Conservation (phyloP, 2,888 invertebrate species). For the Amphipoea oculea region DNA sequence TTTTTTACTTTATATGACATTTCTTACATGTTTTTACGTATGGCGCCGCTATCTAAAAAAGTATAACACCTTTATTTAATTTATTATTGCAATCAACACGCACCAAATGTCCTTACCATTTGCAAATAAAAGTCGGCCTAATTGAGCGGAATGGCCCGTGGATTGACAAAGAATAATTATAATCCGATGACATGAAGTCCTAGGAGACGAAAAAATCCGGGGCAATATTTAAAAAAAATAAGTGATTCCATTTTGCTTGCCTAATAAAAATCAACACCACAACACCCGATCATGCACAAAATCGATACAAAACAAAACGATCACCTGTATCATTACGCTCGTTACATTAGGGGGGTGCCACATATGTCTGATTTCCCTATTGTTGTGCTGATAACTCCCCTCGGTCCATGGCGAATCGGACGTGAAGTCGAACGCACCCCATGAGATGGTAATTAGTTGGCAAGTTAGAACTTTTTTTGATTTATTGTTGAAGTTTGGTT, state of each 20-base stretch:
- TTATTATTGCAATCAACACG: too few species aligned
- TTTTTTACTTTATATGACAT: too few species aligned
- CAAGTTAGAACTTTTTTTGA: conserved; percentile 25
- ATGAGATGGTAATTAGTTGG: conserved; percentile 55
- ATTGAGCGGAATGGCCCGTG: too few species aligned
- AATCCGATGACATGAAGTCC: too few species aligned
- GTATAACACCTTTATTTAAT: too few species aligned
- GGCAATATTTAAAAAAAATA: neutral
- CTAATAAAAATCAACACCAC: conserved; percentile 23
- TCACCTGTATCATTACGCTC: conserved; percentile 66
- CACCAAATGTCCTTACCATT: too few species aligned
- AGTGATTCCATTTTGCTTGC: neutral
- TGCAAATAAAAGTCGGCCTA: too few species aligned
- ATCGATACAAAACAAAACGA: conserved; percentile 44
- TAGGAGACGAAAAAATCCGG: too few species aligned
- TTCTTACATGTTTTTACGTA: too few species aligned
- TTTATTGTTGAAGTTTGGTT: conserved; percentile 20
- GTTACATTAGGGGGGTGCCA: conserved; percentile 61
- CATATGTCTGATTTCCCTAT: conserved; percentile 69
- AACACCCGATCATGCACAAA: conserved; percentile 31
- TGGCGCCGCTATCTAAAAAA: too few species aligned
- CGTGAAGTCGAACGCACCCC: conserved; percentile 67
- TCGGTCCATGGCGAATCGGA: conserved; percentile 67
- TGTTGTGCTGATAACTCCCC: conserved; percentile 61
- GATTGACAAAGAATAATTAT: too few species aligned